Conservation (phyloP, 92 coral and sea anemone species). For the Paragorgia papillata region DNA sequence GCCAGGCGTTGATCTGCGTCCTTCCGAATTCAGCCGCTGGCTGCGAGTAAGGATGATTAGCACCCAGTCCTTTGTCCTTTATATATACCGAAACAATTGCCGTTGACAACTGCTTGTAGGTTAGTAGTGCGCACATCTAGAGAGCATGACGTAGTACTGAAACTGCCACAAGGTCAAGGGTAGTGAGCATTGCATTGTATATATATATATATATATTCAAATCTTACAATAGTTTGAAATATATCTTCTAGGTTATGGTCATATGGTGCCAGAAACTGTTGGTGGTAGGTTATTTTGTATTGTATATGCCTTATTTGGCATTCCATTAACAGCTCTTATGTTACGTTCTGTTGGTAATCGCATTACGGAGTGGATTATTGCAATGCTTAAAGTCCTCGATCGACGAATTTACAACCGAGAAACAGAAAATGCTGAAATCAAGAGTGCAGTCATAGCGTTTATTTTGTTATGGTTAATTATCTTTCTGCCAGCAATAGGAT, state of each 20-base stretch:
- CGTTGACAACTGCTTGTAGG: too few relatives aligned
- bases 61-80: too few relatives aligned
- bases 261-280: constrained; percentile 76
- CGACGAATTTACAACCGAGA: constrained; percentile 89
- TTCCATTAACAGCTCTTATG: constrained; percentile 90
- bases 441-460: constrained; percentile 86
- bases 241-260: constrained; percentile 91
- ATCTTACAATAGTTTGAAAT: too few relatives aligned
- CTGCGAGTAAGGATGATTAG: too few relatives aligned
- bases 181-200: too few relatives aligned
- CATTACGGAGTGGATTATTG: constrained; percentile 76
- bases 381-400: constrained; percentile 67
- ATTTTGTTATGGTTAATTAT: constrained; percentile 69
- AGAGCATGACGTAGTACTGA: too few relatives aligned
- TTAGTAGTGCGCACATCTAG: too few relatives aligned
- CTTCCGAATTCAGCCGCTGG: too few relatives aligned
- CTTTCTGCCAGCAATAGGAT: constrained; percentile 79
- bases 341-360: constrained; percentile 94
- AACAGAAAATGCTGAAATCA: constrained; percentile 88
- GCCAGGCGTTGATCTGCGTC: too few relatives aligned
- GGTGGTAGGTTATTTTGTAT: constrained; percentile 82
- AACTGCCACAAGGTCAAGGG: too few relatives aligned
- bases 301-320: constrained; percentile 84
- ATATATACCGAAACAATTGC: too few relatives aligned
- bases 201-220: too few relatives aligned